Base-by-base conservation (phyloP, 1,140 invertebrate species). In the Temnothorax curvispinosus region DNA sequence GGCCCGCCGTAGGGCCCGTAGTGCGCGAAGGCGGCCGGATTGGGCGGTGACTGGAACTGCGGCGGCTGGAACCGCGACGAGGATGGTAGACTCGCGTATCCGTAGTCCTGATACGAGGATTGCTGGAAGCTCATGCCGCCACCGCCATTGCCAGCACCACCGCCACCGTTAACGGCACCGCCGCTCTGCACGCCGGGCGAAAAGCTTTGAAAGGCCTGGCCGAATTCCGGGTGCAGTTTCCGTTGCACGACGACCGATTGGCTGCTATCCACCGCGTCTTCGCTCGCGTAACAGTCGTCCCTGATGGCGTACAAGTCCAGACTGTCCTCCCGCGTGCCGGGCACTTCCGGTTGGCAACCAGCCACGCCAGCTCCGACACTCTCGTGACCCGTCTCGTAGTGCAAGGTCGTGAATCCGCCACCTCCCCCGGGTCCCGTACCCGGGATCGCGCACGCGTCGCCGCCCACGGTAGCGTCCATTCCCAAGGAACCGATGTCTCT, bases 201-300 rank as follows among this genome's bases (percentile, higher is more conserved):
- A 89, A 95, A 94, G 15, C 93, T 89, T 89, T 94, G 93, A 81
- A 95, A 95, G 58, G 93, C 90, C 86, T 94, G 93, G 65, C 89
- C 92, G 78, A 94, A 95, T 60, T 95, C 94, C 3, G 92, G 90
- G 71, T 94, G 94, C 1, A 92, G 87, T 81, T 95, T 95, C 11
- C 94, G 88, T 41, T 94, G 92, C 52, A 94, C 94, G 56, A 94
- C 95, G 35, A 52, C 56, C 44, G 80, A 84, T 5, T 93, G 92
- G 35, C 88, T 87, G 52, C 88, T 88, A 21, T 95, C 94, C 18
- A 92, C 89, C 13, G 92, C 87, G n/a, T 95, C 93, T 71, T 97
- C 96, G 88, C 96, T 96, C 2, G 96, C 96, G 91, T 97, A 97
- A 82, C 97, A 96, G 81, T 97, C 96, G 86, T 97, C 97, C 47